A percentile compares a stretch with the other conserved stretches of the same genome.
Conservation (phyloP, 1,140 invertebrate species). For the Reticulitermes speratus region DNA sequence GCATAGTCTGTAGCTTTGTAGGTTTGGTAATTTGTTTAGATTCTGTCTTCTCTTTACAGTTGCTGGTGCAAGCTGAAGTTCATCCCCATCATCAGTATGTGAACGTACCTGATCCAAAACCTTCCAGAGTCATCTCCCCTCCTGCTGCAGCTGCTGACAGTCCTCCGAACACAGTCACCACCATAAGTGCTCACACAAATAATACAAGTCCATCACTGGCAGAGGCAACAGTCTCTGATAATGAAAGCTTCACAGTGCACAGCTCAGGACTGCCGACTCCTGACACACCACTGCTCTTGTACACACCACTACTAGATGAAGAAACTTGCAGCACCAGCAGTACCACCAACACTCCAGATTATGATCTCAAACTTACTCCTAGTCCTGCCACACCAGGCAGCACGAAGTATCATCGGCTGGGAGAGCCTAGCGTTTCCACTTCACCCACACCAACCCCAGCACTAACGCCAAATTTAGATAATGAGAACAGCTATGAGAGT, state of each 20-base stretch:
- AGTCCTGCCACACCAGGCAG: conserved; percentile 22
- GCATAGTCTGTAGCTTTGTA: neutral
- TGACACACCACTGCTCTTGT: conserved; percentile 37
- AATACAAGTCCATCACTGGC: conserved; percentile 41
- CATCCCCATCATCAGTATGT: conserved; percentile 25
- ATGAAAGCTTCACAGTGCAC: conserved; percentile 43
- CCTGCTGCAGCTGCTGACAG: neutral
- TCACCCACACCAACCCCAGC: conserved; percentile 31
- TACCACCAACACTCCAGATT: conserved; percentile 30
- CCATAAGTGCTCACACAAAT: neutral
- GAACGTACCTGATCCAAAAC: neutral
- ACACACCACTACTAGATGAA: conserved; percentile 33
- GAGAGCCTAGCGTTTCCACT: conserved; percentile 20
- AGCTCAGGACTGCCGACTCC: conserved; percentile 39
- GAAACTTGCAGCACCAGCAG: conserved; percentile 27
- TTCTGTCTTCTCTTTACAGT: conserved; percentile 23
- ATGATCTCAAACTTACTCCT: conserved; percentile 23
- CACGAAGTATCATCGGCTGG: conserved; percentile 23
- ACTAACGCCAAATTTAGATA: neutral
- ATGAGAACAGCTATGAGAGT: conserved; percentile 11
- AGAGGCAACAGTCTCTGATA: conserved; percentile 45
- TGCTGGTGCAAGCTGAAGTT: conserved; percentile 36
- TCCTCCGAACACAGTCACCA: neutral
- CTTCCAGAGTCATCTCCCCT: neutral
- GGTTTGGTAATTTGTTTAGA: neutral